Evolutionary conservation across 2,888 invertebrate genomes (phyloP), one percentile per base, ranked within the genome.

Genomic region (Hirtodrosophila cameraria): DNA sequence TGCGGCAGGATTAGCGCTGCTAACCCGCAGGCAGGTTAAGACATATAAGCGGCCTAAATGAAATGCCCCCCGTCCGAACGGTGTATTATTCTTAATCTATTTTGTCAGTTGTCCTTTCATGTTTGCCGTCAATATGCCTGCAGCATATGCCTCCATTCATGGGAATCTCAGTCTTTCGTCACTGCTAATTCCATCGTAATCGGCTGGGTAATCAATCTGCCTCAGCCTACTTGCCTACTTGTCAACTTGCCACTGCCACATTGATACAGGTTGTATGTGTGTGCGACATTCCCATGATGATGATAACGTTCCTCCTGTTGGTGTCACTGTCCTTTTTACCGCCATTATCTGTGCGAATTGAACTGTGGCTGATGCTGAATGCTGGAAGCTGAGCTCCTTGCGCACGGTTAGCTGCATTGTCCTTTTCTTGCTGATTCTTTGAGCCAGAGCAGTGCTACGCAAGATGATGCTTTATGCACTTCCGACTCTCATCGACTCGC

Each of bases 391-490:
- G 81, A 90, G 87, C 86, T 73, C 75, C 76, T 87, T 87, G 88
- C 88, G 88, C 89, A 89, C 87, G 87, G 85, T 86, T 89, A 86
- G 80, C 70, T 74, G 77, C 72, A 84, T 88, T 88, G 88, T 88
- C 74, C 78, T 79, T 78, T 86, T 84, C 43, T 42, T 42, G 42
- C 15, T 60, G 77, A 59, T 68, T 78, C 33, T 50, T 60, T 64
- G 33, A 60, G 57, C 53, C 28, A 25, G 20, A 11, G 16, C 41
- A 73, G n/a, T n/a, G n/a, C n/a, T 71, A 76, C 71, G 7, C 8
- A 82, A 80, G 76, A 83, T 86, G 81, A 82, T 82, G 86, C 77
- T 86, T 86, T 81, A 79, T 82, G 66, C 69, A 81, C 80, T 83
- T 81, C 72, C 77, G 74, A 71, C 49, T 61, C 60, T 36, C 66